These are phyloP conservation scores for Leptopilina boulardi DNA, from an alignment of 1,140 invertebrate genomes.

Conservation along the genomic window DNA sequence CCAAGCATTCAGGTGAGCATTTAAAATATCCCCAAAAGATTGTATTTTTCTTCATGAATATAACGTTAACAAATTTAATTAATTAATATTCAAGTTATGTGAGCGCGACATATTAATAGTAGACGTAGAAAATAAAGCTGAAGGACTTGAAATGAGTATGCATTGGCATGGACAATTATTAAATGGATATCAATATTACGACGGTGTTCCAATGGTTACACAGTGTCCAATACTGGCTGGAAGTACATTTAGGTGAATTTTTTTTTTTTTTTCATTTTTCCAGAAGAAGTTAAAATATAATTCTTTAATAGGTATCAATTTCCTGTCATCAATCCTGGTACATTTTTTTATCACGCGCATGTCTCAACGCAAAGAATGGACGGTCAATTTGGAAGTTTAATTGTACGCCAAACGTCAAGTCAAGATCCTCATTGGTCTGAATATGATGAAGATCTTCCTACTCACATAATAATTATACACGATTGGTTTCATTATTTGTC, in stretches of 20 bases:
- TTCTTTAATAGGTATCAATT: slow-evolving; percentile 71
- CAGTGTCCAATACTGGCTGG: slow-evolving; percentile 92
- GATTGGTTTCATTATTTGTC: slow-evolving; percentile 87
- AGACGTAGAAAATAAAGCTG: slow-evolving; percentile 89
- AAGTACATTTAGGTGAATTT: slow-evolving; percentile 84
- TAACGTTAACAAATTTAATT: no score
- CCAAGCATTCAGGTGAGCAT: slow-evolving; percentile 74
- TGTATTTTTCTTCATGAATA: background rate
- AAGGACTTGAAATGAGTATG: slow-evolving; percentile 87
- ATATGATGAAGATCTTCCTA: slow-evolving; percentile 68
- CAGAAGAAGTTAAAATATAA: no score
- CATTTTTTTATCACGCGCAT: slow-evolving; percentile 77
- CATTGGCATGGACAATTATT: slow-evolving; percentile 94
- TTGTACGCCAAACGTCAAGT: slow-evolving; percentile 43
- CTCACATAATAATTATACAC: slow-evolving; percentile 84
- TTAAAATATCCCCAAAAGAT: no score
- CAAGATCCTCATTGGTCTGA: slow-evolving; percentile 47
- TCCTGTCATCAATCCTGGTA: slow-evolving; percentile 65
- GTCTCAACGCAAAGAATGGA: slow-evolving; percentile 57
- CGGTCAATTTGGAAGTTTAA: slow-evolving; percentile 52
- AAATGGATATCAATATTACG: slow-evolving; percentile 88
- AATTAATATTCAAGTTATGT: slow-evolving; percentile 85
- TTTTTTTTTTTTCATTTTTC: background rate
- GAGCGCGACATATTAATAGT: slow-evolving; percentile 90
- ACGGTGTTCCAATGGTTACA: slow-evolving; percentile 92